A percentile compares a stretch with the other conserved stretches of the same genome.
Conservation (phyloP, 2,888 invertebrate genomes). For the Amaurobius ferox region DNA sequence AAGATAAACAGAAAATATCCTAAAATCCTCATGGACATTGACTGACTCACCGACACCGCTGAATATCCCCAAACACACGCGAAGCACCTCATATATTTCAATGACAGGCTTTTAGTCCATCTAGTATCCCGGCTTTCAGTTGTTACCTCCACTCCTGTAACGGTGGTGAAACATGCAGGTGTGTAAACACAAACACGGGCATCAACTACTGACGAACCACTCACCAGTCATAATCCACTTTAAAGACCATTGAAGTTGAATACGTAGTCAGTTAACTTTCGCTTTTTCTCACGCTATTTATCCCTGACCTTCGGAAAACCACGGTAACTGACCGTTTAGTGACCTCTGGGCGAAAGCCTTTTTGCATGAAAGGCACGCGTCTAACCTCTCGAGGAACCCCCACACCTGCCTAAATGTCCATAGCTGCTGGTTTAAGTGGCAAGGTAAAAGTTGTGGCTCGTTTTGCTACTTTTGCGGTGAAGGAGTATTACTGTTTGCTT, state of each 20-base stretch:
- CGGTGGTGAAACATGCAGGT: background rate
- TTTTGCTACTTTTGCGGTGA: constrained; percentile 11
- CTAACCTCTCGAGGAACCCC: constrained; percentile 47
- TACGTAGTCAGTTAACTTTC: background rate
- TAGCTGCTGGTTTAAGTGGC: constrained; percentile 45
- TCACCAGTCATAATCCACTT: background rate
- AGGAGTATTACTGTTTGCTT: constrained; percentile 9
- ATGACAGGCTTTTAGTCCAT: too few relatives aligned
- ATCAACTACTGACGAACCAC: background rate
- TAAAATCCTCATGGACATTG: too few relatives aligned
- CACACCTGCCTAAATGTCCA: constrained; percentile 59
- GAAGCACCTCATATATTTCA: too few relatives aligned
- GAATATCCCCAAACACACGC: too few relatives aligned
- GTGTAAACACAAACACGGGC: background rate
- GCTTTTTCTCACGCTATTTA: constrained; percentile 19
- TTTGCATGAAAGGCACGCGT: constrained; percentile 62
- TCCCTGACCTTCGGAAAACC: constrained; percentile 46
- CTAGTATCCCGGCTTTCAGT: too few relatives aligned
- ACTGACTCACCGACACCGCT: too few relatives aligned
- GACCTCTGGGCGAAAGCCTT: constrained; percentile 33
- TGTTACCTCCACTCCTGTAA: too few relatives aligned
- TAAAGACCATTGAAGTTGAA: background rate
- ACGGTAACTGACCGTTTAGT: constrained; percentile 69
- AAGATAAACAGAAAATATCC: too few relatives aligned
- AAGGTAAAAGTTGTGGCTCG: constrained; percentile 12